Base-by-base conservation (phyloP, 2,797 vertebrate species). In the Onychomys torridus region DNA sequence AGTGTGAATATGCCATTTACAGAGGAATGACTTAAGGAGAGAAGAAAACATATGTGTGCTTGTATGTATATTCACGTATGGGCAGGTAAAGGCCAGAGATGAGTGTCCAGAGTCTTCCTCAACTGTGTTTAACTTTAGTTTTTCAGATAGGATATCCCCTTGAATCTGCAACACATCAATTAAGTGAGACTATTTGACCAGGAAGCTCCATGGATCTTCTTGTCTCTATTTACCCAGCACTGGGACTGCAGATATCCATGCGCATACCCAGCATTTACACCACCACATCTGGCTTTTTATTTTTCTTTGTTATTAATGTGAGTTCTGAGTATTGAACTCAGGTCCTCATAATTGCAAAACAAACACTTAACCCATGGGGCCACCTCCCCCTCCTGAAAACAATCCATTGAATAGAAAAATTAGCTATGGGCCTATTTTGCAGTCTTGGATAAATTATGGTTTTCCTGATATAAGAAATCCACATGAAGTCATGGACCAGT, bases 381-480 rank as follows among this genome's bases (percentile, higher is more conserved):
- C 67, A 87, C 71, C 69, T 73, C 9, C n/a, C 2, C 9, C 1
- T 55, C 49, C 13, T 21, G 29, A 59, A 78, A 63, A 40, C 9
- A 69, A 21, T 63, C 57, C 2, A 14, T 23, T 78, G 52, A 71
- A 69, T 34, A 25, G 81, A 85, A 88, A 2, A 52, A 16, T 25
- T 67, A 81, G 76, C 32, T 32, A 34, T 37, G 40, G 21, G 43
- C 2, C 25, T 40, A 81, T 46, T 27, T 57, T 94, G 37, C 0
- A 75, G 57, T 14, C 14, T 96, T 98, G 96, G 16, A 23, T 96
- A 55, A 94, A 96, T 90, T 79, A 83, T 95, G 91, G 92, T 95
- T 97, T 98, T 96, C 11, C 71, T 49, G 91, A 97, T 92, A 83
- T 46, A 97, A 93, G 85, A 95, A 97, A 97, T 65, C 67, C 75